Evolutionary conservation across 1,140 invertebrate species (phyloP), one percentile per base, ranked within the genome.

Genomic region (Saccostrea cuccullata): DNA sequence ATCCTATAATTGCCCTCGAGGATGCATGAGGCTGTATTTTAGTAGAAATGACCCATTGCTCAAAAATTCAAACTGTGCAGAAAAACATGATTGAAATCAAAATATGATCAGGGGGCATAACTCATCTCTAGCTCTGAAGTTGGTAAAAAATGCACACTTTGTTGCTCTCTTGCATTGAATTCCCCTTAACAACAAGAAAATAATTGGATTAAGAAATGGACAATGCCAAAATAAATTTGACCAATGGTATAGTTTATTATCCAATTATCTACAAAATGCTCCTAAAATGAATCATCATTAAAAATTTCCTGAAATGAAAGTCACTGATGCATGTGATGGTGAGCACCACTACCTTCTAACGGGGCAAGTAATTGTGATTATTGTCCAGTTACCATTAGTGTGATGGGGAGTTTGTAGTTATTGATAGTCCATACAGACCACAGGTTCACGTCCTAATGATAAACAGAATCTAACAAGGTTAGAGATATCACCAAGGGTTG

Each of bases 251-350:
- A 77, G 36, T 77, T 77, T 77, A 77, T 77, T 77, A 77, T 77
- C 70, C 70, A 77, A 77, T 77, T 77, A 77, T 77, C 70, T 11
- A 36, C 30, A 30, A 77, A 77, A 77, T 36, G 70, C 70, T 30
- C 9, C 70, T 30, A 30, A 47, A 77, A 77, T 77, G 70, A 77
- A 77, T 77, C 70, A 36, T 77, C 26, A 30, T 36, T 26, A 9
- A 12, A 77, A 73, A 77, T 11, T 77, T 77, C 23, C 70, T 77
- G 70, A n/a, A 77, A 77, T 77, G 70, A 77, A 77, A 77, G 36
- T 36, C 70, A 77, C 23, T 77, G 70, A 26, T 36, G 26, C 70
- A 77, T 77, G 15, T 26, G 26, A 73, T 26, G 26, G 26, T 77
- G 30, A 77, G 26, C 70, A 77, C 13, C 13, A 77, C 26, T 77